phyloP scores from a whole-genome alignment of 2,888 invertebrate species.

The Dryobota labecula region DNA sequence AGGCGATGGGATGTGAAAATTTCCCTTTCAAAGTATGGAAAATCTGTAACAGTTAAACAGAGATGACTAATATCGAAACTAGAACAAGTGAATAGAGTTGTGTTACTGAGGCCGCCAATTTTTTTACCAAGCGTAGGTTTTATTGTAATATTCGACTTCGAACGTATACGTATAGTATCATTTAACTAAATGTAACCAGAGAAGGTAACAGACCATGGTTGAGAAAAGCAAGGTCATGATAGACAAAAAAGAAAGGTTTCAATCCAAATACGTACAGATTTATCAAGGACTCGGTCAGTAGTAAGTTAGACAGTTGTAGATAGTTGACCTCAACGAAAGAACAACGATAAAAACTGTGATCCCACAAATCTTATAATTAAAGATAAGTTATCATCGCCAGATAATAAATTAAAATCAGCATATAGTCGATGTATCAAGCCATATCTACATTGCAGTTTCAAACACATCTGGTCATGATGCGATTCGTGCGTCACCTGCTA shows the following conservation, averaged over 20 bases:
- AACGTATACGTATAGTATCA: background rate
- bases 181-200: background rate
- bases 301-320: background rate
- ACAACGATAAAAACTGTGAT: background rate
- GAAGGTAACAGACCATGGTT: background rate
- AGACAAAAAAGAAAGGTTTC: background rate
- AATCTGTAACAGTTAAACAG: background rate
- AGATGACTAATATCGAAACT: background rate
- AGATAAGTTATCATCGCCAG: constrained; percentile 5
- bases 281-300: background rate
- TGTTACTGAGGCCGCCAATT: background rate
- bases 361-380: constrained; percentile 13
- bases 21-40: background rate
- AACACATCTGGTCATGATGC: constrained; percentile 63
- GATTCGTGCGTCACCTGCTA: constrained; percentile 67
- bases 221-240: background rate
- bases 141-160: background rate
- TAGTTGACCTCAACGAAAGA: background rate
- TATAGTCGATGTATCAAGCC: constrained; percentile 31
- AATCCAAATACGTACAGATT: background rate
- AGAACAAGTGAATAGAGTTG: background rate
- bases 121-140: background rate
- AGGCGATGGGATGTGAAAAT: background rate
- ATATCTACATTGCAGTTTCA: constrained; percentile 37
- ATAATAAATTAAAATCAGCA: constrained; percentile 28